phyloP scores from a whole-genome alignment of 2,797 vertebrate genomes.

The Acomys russatus region DNA sequence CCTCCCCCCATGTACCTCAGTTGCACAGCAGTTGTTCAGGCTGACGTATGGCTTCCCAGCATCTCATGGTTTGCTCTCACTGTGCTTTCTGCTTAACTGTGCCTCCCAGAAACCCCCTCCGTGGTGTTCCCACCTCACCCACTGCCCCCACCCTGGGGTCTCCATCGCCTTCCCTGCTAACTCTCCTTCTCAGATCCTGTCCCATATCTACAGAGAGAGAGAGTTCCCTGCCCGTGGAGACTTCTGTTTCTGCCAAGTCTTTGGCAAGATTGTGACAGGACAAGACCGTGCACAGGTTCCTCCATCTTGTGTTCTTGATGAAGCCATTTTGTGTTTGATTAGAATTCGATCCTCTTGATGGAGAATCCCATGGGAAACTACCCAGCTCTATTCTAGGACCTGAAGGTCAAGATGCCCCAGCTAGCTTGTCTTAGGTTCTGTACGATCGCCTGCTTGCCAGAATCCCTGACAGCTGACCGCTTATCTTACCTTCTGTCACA shows the following conservation, averaged over 20 bases:
- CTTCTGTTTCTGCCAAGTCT: background rate
- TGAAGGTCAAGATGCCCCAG: background rate
- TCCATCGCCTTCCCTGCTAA: no score
- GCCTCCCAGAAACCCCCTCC: background rate
- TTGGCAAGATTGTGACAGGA: background rate
- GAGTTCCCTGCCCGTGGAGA: rapidly evolving
- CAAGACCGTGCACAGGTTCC: background rate
- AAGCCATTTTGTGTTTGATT: background rate
- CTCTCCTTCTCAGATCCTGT: background rate
- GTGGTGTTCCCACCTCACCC: rapidly evolving
- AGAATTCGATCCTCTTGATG: background rate
- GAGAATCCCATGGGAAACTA: background rate
- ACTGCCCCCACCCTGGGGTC: rapidly evolving
- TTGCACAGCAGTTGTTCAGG: background rate
- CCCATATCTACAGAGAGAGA: rapidly evolving
- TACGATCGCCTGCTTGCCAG: background rate
- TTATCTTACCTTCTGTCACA: background rate
- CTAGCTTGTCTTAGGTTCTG: background rate
- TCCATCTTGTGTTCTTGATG: background rate
- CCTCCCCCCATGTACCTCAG: background rate
- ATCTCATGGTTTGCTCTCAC: background rate
- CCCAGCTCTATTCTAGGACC: background rate
- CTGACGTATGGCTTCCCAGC: rapidly evolving
- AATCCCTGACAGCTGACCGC: background rate
- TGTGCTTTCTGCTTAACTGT: rapidly evolving